Percentiles rank a stretch among this genome's conserved stretches.
Conservation (phyloP, 2,113 vertebrate species). For the Oreochromis niloticus region DNA sequence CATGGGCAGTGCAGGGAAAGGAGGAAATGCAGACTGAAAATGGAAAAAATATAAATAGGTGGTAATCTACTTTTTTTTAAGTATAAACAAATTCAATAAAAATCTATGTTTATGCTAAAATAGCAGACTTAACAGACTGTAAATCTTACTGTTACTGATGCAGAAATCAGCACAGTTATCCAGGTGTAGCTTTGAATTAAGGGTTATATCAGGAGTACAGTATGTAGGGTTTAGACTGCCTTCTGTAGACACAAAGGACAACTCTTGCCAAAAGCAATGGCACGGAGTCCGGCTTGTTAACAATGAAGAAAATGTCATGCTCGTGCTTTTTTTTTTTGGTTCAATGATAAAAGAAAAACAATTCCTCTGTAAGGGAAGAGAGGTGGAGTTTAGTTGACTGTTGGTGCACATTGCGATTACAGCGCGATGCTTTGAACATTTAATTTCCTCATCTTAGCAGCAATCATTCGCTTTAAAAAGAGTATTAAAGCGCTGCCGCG, state of each 20-base stretch:
- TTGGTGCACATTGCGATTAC: not conserved
- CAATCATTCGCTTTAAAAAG: constrained; percentile 11
- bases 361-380: not conserved
- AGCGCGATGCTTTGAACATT: constrained; percentile 16
- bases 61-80: not conserved
- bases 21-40: not conserved
- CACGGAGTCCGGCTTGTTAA: constrained; percentile 38
- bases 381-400: constrained; percentile 25
- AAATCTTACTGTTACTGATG: not conserved
- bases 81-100: not conserved
- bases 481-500: constrained; percentile 31
- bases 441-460: constrained; percentile 37
- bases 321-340: constrained; percentile 3
- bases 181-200: constrained; percentile 3
- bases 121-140: not conserved
- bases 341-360: constrained; percentile 33
- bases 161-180: not conserved
- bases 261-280: constrained; percentile 35
- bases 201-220: constrained; percentile 7
- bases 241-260: constrained; percentile 45
- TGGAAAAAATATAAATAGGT: not conserved
- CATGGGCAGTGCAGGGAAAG: not conserved
- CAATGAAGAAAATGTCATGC: constrained; percentile 51
- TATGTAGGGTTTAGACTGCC: not conserved
- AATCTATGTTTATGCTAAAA: not conserved